Evolutionary conservation across 2,888 invertebrate species (phyloP).

Genomic region (Nemoura dubitans): DNA sequence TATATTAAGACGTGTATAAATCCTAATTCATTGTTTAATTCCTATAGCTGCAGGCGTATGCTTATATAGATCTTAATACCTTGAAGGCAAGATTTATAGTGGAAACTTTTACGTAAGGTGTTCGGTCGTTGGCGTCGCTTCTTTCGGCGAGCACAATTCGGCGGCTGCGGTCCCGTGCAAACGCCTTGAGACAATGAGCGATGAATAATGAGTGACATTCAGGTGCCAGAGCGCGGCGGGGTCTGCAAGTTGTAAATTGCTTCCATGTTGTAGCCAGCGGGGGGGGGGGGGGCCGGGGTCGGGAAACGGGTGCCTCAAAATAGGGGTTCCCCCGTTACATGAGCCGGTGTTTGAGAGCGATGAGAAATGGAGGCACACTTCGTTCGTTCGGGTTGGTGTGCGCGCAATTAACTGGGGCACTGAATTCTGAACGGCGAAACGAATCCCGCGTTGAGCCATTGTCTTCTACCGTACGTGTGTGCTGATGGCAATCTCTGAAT

Average conservation of each 20-base stretch:
- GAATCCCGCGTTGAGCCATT: slow-evolving; percentile 12
- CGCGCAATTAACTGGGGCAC: slow-evolving; percentile 39
- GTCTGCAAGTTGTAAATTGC: slow-evolving; percentile 36
- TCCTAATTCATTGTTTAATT: slow-evolving; percentile 41
- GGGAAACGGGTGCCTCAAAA: background rate
- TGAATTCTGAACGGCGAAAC: slow-evolving; percentile 32
- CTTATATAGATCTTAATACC: slow-evolving; percentile 42
- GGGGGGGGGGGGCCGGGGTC: background rate
- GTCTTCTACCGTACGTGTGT: background rate
- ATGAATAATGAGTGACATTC: slow-evolving; percentile 41
- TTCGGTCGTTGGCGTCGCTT: slow-evolving; percentile 14
- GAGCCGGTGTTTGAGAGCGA: slow-evolving; percentile 2
- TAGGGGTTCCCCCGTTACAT: slow-evolving; percentile 21
- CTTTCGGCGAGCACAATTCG: slow-evolving; percentile 1
- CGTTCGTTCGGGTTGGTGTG: slow-evolving; percentile 2
- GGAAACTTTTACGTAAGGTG: slow-evolving; percentile 35
- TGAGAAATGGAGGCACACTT: slow-evolving; percentile 20
- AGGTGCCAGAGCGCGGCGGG: slow-evolving; percentile 31
- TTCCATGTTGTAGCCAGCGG: slow-evolving; percentile 29
- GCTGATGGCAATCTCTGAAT: background rate
- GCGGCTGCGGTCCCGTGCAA: background rate
- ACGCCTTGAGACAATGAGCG: slow-evolving; percentile 36
- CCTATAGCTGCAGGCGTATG: slow-evolving; percentile 34
- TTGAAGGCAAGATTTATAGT: slow-evolving; percentile 38
- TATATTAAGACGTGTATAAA: slow-evolving; percentile 40